Conservation (phyloP, 2,888 invertebrate genomes). For the Stenchaetothrips biformis region DNA sequence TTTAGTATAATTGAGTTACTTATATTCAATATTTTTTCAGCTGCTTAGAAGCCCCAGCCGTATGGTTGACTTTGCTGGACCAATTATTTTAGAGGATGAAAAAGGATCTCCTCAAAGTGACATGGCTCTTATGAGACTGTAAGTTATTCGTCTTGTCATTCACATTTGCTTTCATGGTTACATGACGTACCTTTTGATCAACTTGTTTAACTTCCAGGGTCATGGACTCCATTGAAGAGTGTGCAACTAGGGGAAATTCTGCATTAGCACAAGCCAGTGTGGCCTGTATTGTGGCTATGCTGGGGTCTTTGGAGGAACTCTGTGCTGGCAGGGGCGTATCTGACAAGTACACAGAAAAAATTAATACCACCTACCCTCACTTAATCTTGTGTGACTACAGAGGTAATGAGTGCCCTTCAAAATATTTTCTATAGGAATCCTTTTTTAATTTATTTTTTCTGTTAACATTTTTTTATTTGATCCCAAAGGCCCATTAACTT, state of each 20-base stretch:
- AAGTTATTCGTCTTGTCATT: slow-evolving; percentile 44
- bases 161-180: slow-evolving; percentile 28
- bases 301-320: slow-evolving; percentile 76
- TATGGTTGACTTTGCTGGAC: slow-evolving; percentile 66
- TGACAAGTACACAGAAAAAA: slow-evolving; percentile 56
- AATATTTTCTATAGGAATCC: background rate
- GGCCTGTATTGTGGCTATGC: slow-evolving; percentile 74
- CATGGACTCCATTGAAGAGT: slow-evolving; percentile 90
- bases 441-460: background rate
- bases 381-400: slow-evolving; percentile 71
- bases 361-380: slow-evolving; percentile 61
- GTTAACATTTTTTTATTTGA: background rate
- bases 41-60: slow-evolving; percentile 72
- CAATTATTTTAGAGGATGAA: slow-evolving; percentile 56
- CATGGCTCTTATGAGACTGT: slow-evolving; percentile 78
- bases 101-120: slow-evolving; percentile 61
- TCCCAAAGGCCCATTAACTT: slow-evolving; percentile 60
- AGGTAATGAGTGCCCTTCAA: slow-evolving; percentile 46
- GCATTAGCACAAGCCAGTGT: slow-evolving; percentile 73
- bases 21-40: slow-evolving; percentile 39
- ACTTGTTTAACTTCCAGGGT: slow-evolving; percentile 53
- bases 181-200: slow-evolving; percentile 27
- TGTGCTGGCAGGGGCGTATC: slow-evolving; percentile 68
- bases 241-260: slow-evolving; percentile 74
- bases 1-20: slow-evolving; percentile 19